Evolutionary conservation across 2,797 vertebrate genomes (phyloP), one percentile per base, ranked within the genome.

Genomic region (Enteromius argenteus): DNA sequence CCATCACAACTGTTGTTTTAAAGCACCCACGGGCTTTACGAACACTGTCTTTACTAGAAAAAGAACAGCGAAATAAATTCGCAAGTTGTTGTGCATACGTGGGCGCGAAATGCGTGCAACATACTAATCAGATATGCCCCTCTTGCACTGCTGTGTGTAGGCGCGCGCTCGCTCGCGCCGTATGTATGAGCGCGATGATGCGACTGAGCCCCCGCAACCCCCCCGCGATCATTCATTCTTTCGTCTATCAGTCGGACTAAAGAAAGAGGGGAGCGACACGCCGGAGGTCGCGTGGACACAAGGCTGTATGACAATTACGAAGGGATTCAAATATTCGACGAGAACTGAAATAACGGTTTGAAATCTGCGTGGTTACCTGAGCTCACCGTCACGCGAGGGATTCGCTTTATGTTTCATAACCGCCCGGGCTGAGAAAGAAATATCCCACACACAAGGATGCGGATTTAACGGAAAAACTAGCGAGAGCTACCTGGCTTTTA

Each of bases 381-480:
- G 51, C 44, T 60, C 72, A 58, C 66, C 84, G 88, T 72, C 83
- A 73, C 27, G 46, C 81, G 79, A 58, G 53, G 73, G 60, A 79
- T 46, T 79, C 80, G 83, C 85, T 64, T 84, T 85, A 81, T 89
- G 87, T 94, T 91, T 92, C 87, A 84, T 93, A 92, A 93, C 91
- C 86, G 75, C 87, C 88, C 85, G 85, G 86, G 90, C 91, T 91
- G 90, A 81, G 53, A 6, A 23, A 53, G 44, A 80, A 37, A 69
- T 5, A 53, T 14, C 30, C 44, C 44, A 81, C 71, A 80, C 86
- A 64, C 86, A 78, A 92, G 89, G 93, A 94, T 94, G 93, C 94
- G 93, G 94, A 94, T 92, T 90, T 92, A 93, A 93, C 87, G 85
- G 79, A 89, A 72, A 90, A 66, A 89, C 10, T 15, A 73, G 35